Percentiles rank a stretch among this genome's conserved stretches.
Evolutionary conservation across 2,888 invertebrate species (phyloP).

Genomic region (Cheilosia soror): DNA sequence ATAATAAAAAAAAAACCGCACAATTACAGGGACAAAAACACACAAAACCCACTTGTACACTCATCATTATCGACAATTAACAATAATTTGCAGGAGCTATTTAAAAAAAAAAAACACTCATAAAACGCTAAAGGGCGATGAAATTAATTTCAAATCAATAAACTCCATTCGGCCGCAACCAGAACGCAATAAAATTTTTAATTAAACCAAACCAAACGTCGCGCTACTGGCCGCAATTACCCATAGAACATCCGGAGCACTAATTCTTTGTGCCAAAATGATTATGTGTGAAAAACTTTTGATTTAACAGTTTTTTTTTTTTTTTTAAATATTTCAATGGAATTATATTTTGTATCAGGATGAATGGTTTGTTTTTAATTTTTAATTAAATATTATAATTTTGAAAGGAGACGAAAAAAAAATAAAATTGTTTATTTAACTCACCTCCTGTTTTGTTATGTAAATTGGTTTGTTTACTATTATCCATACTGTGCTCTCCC

Average conservation of each 20-base stretch:
- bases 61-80: conserved; percentile 35
- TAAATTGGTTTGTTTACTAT: conserved; percentile 99
- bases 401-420: not conserved
- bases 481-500: conserved; percentile 99
- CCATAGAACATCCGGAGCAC: conserved; percentile 15
- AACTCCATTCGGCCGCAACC: conserved; percentile 25
- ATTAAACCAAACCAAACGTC: conserved; percentile 36
- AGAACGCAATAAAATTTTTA: conserved; percentile 40
- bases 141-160: conserved; percentile 68
- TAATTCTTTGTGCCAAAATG: conserved; percentile 39
- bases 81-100: conserved; percentile 11
- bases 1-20: conserved; percentile 18
- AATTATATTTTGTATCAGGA: not conserved
- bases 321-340: conserved; percentile 9
- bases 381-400: conserved; percentile 50
- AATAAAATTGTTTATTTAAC: conserved; percentile 30
- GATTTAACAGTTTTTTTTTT: conserved; percentile 13
- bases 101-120: conserved; percentile 18
- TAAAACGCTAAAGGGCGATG: conserved; percentile 7
- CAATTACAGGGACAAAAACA: not conserved
- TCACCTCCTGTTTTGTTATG: conserved; percentile 97
- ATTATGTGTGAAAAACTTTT: conserved; percentile 19
- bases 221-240: conserved; percentile 45
- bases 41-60: not conserved
- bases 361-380: conserved; percentile 12